phyloP scores from a whole-genome alignment of 2,888 invertebrate genomes.

The Tetragonisca angustula region DNA sequence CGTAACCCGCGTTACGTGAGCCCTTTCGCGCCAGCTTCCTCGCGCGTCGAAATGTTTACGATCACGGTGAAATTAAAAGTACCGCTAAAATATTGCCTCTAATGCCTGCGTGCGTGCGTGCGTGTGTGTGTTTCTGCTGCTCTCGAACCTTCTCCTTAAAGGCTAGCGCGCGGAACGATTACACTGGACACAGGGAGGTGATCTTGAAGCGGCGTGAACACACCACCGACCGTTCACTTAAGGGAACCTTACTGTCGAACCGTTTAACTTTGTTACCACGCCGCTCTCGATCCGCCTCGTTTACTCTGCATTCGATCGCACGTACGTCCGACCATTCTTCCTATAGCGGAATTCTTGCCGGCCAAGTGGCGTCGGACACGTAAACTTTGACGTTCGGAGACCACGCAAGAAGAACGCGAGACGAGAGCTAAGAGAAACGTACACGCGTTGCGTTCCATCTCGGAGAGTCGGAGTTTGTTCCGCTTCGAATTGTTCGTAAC shows the following conservation, averaged over 20 bases:
- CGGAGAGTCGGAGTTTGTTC: neutral
- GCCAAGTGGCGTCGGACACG: neutral
- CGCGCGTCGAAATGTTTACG: conserved; percentile 82
- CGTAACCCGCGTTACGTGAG: conserved; percentile 40
- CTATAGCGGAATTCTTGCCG: neutral
- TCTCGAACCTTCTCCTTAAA: conserved; percentile 40
- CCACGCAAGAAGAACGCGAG: neutral
- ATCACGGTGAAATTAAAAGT: conserved; percentile 83
- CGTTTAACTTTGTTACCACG: conserved; percentile 36
- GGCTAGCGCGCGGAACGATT: conserved; percentile 42
- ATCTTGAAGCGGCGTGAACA: conserved; percentile 41
- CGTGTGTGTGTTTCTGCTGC: conserved; percentile 42
- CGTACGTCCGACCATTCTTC: neutral
- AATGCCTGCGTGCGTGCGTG: conserved; percentile 68
- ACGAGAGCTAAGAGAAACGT: too few species aligned
- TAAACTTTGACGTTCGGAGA: neutral
- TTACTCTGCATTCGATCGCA: conserved; percentile 34
- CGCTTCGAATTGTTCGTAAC: neutral
- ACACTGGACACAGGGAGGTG: conserved; percentile 21
- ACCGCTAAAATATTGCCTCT: conserved; percentile 81
- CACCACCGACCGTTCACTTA: conserved; percentile 50
- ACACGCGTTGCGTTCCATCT: too few species aligned
- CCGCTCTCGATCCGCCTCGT: conserved; percentile 22
- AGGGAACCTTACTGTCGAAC: conserved; percentile 10
- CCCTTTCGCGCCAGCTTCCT: conserved; percentile 18